phyloP scores from a whole-genome alignment of 2,113 vertebrate genomes.

The Anarhynchus alexandrinus region DNA sequence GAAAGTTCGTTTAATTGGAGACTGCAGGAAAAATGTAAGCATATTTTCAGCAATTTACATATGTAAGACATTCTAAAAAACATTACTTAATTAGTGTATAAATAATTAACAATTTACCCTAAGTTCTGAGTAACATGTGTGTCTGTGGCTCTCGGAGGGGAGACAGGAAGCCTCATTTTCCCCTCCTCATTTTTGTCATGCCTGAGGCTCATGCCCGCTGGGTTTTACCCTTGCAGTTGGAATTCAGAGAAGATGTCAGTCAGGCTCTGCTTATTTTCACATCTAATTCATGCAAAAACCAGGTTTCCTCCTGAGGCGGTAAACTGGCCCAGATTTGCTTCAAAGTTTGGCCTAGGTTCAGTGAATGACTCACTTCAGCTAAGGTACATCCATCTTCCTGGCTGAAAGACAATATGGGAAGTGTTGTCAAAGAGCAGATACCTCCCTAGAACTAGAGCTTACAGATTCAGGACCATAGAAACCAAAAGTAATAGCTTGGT shows the following conservation, averaged over 20 bases:
- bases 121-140: neutral
- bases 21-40: conserved; percentile 26
- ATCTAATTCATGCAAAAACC: conserved; percentile 57
- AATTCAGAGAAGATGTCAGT: conserved; percentile 60
- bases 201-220: conserved; percentile 32
- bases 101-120: conserved; percentile 40
- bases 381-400: conserved; percentile 60
- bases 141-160: conserved; percentile 3
- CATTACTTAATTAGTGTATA: conserved; percentile 32
- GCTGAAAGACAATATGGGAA: conserved; percentile 21
- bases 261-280: conserved; percentile 66
- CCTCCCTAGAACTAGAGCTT: neutral
- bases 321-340: conserved; percentile 56
- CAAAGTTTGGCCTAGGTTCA: conserved; percentile 57
- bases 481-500: neutral
- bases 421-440: conserved; percentile 32
- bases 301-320: conserved; percentile 56
- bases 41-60: conserved; percentile 31
- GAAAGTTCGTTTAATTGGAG: conserved; percentile 38
- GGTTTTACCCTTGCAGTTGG: conserved; percentile 39
- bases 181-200: conserved; percentile 52
- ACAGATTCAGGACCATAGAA: neutral
- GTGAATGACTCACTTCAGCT: conserved; percentile 46
- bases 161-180: conserved; percentile 34
- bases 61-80: conserved; percentile 25